Evolutionary conservation across 64 coral and sea anemone genomes (phyloP), one percentile per base, ranked within the genome.

Genomic region (Exaiptasia diaphana): DNA sequence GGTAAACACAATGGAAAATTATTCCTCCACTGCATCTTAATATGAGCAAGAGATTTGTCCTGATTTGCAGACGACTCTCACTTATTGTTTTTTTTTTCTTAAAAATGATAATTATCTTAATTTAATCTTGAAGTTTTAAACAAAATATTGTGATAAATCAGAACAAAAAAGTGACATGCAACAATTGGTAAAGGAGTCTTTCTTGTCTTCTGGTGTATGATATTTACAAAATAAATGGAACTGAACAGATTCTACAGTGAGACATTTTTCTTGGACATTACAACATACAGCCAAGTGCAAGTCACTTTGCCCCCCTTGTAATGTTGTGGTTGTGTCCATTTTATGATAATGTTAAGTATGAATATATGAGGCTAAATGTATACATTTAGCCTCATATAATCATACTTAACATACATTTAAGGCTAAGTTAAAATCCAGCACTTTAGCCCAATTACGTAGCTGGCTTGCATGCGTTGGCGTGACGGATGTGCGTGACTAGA

Each of bases 121-220:
- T 52, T n/a, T 12, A 52, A 52, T 52, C 49, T 52, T 67, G 39
- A 82, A n/a, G 15, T 27, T 42, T 71, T 8, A 73, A 73, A n/a
- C 10, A 52, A 52, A 52, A 52, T 52, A 52, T n/a, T 10, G n/a
- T 12, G n/a, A 10, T 52, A 52, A 52, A 52, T 52, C 49, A 12
- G n/a, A 52, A n/a, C 49, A 52, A 52, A 52, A 10, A 12, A 52
- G n/a, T 12, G 49, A 12, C n/a, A n/a, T 52, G 49, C 49, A 52
- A 52, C 10, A 52, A n/a, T 12, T 52, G 49, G 49, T 12, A n/a
- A n/a, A n/a, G 49, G 49, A 52, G 49, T 10, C n/a, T n/a, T n/a
- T n/a, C n/a, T n/a, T n/a, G n/a, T n/a, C n/a, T n/a, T n/a, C n/a
- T n/a, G n/a, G n/a, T n/a, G n/a, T n/a, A n/a, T n/a, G n/a, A n/a